Evolutionary conservation across 2,888 invertebrate genomes (phyloP).

Genomic region (Sinodicranocentrus sp.): DNA sequence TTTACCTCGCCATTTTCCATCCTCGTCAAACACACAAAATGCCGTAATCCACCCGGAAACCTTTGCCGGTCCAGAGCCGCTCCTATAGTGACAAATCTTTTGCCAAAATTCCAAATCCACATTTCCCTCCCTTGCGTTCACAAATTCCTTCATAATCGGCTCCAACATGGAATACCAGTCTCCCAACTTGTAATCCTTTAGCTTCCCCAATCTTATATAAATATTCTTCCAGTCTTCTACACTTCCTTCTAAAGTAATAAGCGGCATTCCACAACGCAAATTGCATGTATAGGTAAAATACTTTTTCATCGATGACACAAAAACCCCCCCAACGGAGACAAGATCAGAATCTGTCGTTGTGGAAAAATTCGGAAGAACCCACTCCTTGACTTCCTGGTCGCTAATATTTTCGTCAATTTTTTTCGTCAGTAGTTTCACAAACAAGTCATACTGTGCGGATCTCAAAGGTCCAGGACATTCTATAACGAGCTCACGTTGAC

Average conservation of each 20-base stretch:
- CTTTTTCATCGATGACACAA: slow-evolving; percentile 65
- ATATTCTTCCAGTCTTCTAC: slow-evolving; percentile 61
- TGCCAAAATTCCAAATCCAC: slow-evolving; percentile 58
- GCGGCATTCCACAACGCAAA: slow-evolving; percentile 58
- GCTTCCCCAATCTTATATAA: slow-evolving; percentile 31
- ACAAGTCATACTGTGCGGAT: slow-evolving; percentile 23
- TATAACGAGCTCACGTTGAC: slow-evolving; percentile 39
- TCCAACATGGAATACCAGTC: slow-evolving; percentile 51
- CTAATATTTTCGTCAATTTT: slow-evolving; percentile 57
- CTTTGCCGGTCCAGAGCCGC: slow-evolving; percentile 44
- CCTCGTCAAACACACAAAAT: slow-evolving; percentile 56
- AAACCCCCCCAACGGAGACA: slow-evolving; percentile 52
- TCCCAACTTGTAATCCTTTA: slow-evolving; percentile 50
- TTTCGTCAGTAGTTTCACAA: slow-evolving; percentile 33
- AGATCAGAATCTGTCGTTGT: slow-evolving; percentile 57
- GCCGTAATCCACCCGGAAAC: slow-evolving; percentile 66
- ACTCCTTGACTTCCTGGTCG: slow-evolving; percentile 43
- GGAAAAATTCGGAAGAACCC: slow-evolving; percentile 58
- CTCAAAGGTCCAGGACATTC: slow-evolving; percentile 21
- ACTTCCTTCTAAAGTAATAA: slow-evolving; percentile 55
- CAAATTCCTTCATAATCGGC: slow-evolving; percentile 56
- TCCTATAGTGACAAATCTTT: slow-evolving; percentile 42
- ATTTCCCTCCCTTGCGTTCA: slow-evolving; percentile 51
- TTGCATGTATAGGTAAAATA: slow-evolving; percentile 56
- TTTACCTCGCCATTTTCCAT: slow-evolving; percentile 42